Conservation (phyloP, 2,888 invertebrate species). For the Phrixothrix hirtus region DNA sequence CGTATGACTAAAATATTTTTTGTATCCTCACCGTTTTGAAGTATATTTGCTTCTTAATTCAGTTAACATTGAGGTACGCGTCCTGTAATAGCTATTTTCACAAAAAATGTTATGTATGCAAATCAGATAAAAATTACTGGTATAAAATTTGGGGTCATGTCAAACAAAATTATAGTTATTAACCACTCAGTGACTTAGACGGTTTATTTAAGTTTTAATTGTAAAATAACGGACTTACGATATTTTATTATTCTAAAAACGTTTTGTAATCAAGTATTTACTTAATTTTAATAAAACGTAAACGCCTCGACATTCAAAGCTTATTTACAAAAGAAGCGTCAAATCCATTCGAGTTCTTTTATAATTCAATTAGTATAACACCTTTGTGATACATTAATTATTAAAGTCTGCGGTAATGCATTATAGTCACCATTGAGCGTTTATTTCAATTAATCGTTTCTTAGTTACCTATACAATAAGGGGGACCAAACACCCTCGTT, state of each 20-base stretch:
- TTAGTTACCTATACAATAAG: constrained; percentile 36
- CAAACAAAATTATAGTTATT: too few relatives aligned
- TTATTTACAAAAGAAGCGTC: constrained; percentile 42
- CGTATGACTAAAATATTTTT: constrained; percentile 43
- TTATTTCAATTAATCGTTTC: constrained; percentile 49
- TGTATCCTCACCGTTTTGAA: constrained; percentile 22
- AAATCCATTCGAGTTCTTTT: constrained; percentile 44
- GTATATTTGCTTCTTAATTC: constrained; percentile 8
- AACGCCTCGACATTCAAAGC: background rate
- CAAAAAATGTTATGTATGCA: too few relatives aligned
- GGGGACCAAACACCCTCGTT: constrained; percentile 29
- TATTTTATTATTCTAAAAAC: too few relatives aligned
- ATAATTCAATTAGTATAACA: constrained; percentile 42
- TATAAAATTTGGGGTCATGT: too few relatives aligned
- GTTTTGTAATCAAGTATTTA: background rate
- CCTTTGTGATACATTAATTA: constrained; percentile 45
- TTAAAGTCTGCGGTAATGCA: constrained; percentile 34
- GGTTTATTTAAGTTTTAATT: too few relatives aligned
- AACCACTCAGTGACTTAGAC: too few relatives aligned
- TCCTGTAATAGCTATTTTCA: constrained; percentile 5
- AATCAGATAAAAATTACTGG: too few relatives aligned
- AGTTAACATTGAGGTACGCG: constrained; percentile 3
- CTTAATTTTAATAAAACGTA: background rate
- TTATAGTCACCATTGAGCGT: constrained; percentile 47
- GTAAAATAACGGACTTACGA: too few relatives aligned